These are phyloP conservation scores for Apodemia mormo DNA, from an alignment of 2,888 invertebrate species.

Conservation along the genomic window DNA sequence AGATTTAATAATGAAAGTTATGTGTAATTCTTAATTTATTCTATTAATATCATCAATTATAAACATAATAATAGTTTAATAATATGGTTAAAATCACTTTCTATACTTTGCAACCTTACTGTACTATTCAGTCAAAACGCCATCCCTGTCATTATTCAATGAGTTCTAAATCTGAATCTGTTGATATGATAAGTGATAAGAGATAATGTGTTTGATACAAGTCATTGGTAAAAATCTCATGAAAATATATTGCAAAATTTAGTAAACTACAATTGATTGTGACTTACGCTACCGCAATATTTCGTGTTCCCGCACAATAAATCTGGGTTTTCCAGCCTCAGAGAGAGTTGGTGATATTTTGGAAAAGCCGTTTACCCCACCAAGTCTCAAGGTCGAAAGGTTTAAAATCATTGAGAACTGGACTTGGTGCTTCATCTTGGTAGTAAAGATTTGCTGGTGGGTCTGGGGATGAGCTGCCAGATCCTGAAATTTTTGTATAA, in stretches of 20 bases:
- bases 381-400: constrained; percentile 95
- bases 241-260: constrained; percentile 46
- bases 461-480: constrained; percentile 67
- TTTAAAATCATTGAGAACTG: constrained; percentile 89
- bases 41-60: not conserved
- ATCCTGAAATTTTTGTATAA: constrained; percentile 48
- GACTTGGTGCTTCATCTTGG: constrained; percentile 87
- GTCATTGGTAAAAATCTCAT: constrained; percentile 38
- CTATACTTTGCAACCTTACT: constrained; percentile 1
- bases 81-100: not conserved
- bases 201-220: constrained; percentile 23
- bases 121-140: constrained; percentile 9
- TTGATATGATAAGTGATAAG: constrained; percentile 5
- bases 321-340: constrained; percentile 51
- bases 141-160: constrained; percentile 12
- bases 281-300: constrained; percentile 69
- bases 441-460: constrained; percentile 84
- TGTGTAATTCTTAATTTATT: too few relatives aligned
- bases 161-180: not conserved
- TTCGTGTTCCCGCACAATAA: constrained; percentile 47
- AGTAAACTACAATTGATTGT: constrained; percentile 79
- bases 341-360: constrained; percentile 91
- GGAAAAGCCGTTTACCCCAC: constrained; percentile 93
- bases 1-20: too few relatives aligned
- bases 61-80: not conserved